Evolutionary conservation across 2,797 vertebrate genomes (phyloP).

Genomic region (Mycteria americana): DNA sequence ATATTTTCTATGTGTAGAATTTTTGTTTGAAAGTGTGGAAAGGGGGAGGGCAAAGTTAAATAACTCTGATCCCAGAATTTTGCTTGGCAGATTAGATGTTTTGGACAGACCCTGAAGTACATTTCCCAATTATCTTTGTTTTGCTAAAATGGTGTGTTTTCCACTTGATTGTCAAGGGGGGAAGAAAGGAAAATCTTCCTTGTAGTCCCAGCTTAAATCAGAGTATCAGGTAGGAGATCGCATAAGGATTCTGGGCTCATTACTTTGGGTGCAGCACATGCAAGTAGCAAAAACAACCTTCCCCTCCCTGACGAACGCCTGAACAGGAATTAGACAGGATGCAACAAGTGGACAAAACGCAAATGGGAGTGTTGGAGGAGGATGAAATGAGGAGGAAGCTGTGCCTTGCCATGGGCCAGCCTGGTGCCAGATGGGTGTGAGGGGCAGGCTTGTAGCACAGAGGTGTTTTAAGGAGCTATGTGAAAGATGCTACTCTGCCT

Average conservation of each 20-base stretch:
- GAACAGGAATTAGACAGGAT: conserved; percentile 65
- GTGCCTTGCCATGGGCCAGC: background rate
- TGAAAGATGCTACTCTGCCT: conserved; percentile 5
- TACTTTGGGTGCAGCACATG: conserved; percentile 48
- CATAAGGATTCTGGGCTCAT: conserved; percentile 22
- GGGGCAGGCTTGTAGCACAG: background rate
- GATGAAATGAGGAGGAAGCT: conserved; percentile 50
- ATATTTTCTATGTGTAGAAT: background rate
- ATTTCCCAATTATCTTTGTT: background rate
- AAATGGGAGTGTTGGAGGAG: conserved; percentile 50
- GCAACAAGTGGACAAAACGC: conserved; percentile 56
- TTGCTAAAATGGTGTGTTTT: background rate
- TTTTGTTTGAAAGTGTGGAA: background rate
- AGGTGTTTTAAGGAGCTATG: background rate
- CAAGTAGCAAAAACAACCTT: conserved; percentile 47
- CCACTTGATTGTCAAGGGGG: background rate
- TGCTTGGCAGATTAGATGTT: background rate
- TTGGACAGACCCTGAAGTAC: background rate
- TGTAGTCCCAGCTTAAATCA: background rate
- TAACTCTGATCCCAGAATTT: background rate
- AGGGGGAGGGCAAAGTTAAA: background rate
- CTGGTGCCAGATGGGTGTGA: conserved; percentile 45
- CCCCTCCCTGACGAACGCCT: conserved; percentile 24
- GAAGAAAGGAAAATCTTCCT: background rate
- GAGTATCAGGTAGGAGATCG: conserved; percentile 22